Evolutionary conservation across 2,888 invertebrate species (phyloP), one percentile per base, ranked within the genome.

Genomic region (Lepas anatifera): DNA sequence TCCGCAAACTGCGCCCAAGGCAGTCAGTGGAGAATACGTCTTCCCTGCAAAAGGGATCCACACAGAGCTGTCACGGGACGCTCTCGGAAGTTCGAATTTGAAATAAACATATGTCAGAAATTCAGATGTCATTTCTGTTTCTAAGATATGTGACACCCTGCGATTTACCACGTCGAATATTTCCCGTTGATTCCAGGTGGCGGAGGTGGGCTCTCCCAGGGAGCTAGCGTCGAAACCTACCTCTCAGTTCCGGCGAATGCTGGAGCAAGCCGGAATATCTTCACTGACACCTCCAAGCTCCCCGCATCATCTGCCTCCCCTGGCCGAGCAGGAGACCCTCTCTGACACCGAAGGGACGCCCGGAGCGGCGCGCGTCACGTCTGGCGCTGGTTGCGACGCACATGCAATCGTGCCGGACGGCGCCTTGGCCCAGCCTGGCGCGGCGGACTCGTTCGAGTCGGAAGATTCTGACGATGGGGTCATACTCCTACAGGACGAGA

Each of bases 211-310:
- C 67, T 66, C 72, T 11, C 73, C 73, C 1, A 52, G 22, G 16
- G 27, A 48, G 16, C 68, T 74, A n/a, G 70, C 73, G 69, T 16
- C 8, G 46, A 67, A 22, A 0, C 68, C 72, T n/a, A 68, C 39
- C 41, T 74, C 73, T 25, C 22, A 72, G 27, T 74, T 74, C 68
- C 37, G 68, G 22, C 70, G 72, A 48, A 74, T 74, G 73, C 67
- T 74, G 72, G 43, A n/a, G 4, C 58, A 58, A 32, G 58, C 58
- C 32, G 58, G 58, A 29, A 58, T 58, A 18, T 32, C 58, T 29
- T 58, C 58, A 13, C 6, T 58, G 29, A 18, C 41, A 1, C 11
- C 11, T 18, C 72, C 68, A 63, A 69, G 71, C 70, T 67, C 71
- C 70, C 48, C 73, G 46, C 29, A 11, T 2, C 18, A n/a, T 4